Base-by-base conservation (phyloP, 2,797 vertebrate species). In the Danionella dracula region DNA sequence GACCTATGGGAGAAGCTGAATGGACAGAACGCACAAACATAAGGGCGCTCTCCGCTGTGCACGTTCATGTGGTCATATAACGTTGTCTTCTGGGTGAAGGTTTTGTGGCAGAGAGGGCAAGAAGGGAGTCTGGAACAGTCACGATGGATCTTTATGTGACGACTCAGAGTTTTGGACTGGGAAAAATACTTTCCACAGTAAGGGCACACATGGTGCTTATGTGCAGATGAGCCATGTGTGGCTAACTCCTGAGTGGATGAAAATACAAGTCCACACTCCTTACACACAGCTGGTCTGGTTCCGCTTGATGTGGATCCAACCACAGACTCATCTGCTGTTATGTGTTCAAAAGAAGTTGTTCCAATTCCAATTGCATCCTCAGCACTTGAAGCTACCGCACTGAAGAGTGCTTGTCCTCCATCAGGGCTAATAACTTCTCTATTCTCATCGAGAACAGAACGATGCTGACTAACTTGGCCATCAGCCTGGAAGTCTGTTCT, bases 51-150 rank as follows among this genome's bases (percentile, higher is more conserved):
- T 0, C 95, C 95, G 0, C 94, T 96, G 85, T 98, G 95, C 42
- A 98, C 92, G 86, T 97, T 98, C 90, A 97, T 92, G 89, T 98
- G 95, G 79, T 97, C 95, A 29, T 93, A 94, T 29, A 98, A 90
- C 0, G 95, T 96, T 50, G 94, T 95, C 41, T 96, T 96, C 74
- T 98, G 95, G 0, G 95, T 97, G 86, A 98, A 98, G 37, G 92
- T 93, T 86, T 96, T 96, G 38, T 93, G 93, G 73, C 95, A 98
- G 29, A 97, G 86, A 4, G 89, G 92, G 77, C 95, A 98, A 46
- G 90, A 91, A 84, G 97, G 94, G 0, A 92, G 88, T 48, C 95
- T 96, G 1, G 90, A 86, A 10, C 29, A 32, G 0, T 92, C 91
- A 0, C 93, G 84, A 84, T 97, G 95, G 16, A 95, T 91, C 13